Evolutionary conservation across 2,888 invertebrate species (phyloP).

Genomic region (Hoplodrina blanda): DNA sequence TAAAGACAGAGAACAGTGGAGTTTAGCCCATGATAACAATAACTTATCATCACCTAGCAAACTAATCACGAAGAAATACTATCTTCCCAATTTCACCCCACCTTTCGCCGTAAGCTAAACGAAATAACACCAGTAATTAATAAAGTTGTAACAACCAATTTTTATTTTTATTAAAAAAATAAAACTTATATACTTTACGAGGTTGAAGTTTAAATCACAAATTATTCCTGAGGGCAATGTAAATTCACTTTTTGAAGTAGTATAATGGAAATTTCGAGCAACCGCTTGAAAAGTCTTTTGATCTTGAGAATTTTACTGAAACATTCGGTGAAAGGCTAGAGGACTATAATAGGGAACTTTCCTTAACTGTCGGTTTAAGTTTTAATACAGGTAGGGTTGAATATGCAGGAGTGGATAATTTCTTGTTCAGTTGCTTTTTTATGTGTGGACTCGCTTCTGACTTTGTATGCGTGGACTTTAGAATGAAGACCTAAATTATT

Average conservation of each 20-base stretch:
- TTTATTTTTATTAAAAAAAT: constrained; percentile 56
- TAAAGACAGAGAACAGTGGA: neutral
- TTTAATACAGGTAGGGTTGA: constrained; percentile 59
- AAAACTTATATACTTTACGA: constrained; percentile 55
- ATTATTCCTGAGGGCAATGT: constrained; percentile 75
- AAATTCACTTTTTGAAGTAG: constrained; percentile 81
- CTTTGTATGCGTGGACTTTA: too few species aligned
- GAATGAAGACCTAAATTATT: too few species aligned
- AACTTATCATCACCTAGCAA: neutral
- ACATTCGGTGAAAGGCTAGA: constrained; percentile 76
- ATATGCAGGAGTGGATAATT: constrained; percentile 24
- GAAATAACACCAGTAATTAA: constrained; percentile 52
- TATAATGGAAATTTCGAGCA: constrained; percentile 86
- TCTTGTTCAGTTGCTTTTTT: constrained; percentile 3
- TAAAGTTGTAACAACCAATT: constrained; percentile 63
- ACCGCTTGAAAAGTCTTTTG: constrained; percentile 85
- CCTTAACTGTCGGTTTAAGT: constrained; percentile 68
- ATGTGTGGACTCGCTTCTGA: neutral
- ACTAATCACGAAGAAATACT: neutral
- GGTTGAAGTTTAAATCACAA: constrained; percentile 71
- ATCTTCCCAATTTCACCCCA: neutral
- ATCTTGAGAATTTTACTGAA: constrained; percentile 82
- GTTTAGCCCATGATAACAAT: neutral
- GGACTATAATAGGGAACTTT: constrained; percentile 70
- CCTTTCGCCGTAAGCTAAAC: constrained; percentile 19